Evolutionary conservation across 2,113 vertebrate genomes (phyloP), one percentile per base, ranked within the genome.

Genomic region (Thunnus thynnus): DNA sequence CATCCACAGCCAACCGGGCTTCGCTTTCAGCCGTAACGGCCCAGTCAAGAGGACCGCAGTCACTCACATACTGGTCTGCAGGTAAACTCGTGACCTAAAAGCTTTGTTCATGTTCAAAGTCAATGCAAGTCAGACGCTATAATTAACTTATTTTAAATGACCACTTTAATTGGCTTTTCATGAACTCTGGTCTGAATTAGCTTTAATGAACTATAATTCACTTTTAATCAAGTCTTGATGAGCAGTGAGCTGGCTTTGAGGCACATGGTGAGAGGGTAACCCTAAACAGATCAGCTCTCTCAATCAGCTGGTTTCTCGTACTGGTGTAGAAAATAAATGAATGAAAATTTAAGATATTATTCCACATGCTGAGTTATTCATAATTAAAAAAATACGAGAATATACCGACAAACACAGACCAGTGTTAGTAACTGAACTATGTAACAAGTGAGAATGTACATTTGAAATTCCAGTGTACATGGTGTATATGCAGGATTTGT

Each of bases 11-110:
- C 98, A 99, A 32, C 98, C 98, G 0, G 98, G 98, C 22, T 99
- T 99, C 73, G 98, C 98, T 88, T 99, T 99, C 93, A 99, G 98
- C 90, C 97, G 98, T 80, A 99, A 99, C 0, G 98, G 98, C 22
- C 98, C 98, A 0, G 98, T 99, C 68, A 99, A 99, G 71, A 97
- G 98, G 91, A 99, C 98, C 0, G 96, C 98, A 0, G 98, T 99
- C 71, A 99, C 98, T 57, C 98, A 99, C 82, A 96, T 99, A 78
- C 96, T 99, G 76, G 98, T 99, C 5, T 99, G 98, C 96, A 97
- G 98, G 98, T 99, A 83, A 80, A 70, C 41, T 0, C 27, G 20
- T n/a, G 16, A 36, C 57, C 65, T 41, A 27, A 41, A 22, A 60
- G 12, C 57, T 3, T 14, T 5, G 5, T 25, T 54, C 13, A 44